These are phyloP conservation scores for Nibea albiflora DNA, from an alignment of 2,113 vertebrate genomes.

Conservation along the genomic window DNA sequence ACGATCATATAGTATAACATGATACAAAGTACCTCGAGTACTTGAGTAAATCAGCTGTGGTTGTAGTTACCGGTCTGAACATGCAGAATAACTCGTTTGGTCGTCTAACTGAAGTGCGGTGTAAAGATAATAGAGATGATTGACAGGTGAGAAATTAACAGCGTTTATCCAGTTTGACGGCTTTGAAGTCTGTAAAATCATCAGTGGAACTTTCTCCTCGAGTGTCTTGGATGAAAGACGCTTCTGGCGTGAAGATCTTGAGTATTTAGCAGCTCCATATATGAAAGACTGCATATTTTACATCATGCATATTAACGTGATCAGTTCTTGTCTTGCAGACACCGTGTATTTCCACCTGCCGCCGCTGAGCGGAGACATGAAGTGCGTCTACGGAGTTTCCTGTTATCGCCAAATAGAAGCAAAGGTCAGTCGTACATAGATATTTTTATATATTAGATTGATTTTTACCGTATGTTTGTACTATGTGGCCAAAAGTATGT, in stretches of 20 bases:
- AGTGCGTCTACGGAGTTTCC: constrained; percentile 95
- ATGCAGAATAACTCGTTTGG: not conserved
- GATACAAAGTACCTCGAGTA: not conserved
- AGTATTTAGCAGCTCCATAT: not conserved
- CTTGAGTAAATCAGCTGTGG: not conserved
- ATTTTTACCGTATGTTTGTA: too few relatives aligned
- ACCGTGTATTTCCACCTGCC: constrained; percentile 97
- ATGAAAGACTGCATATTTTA: not conserved
- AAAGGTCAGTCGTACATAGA: constrained; percentile 84
- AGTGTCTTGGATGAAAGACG: not conserved
- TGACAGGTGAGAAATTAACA: too few relatives aligned
- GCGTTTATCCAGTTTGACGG: not conserved
- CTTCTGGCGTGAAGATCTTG: not conserved
- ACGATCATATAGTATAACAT: too few relatives aligned
- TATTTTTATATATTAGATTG: too few relatives aligned
- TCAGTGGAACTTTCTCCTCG: not conserved
- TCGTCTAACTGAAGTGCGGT: too few relatives aligned
- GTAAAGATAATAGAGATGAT: too few relatives aligned
- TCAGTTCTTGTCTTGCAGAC: constrained; percentile 81
- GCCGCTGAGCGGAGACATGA: constrained; percentile 87
- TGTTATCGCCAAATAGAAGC: constrained; percentile 99
- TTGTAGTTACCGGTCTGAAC: not conserved
- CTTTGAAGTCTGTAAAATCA: not conserved
- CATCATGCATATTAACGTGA: not conserved
- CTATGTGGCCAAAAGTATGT: too few relatives aligned